phyloP scores from a whole-genome alignment of 2,797 vertebrate species.

The Myioborus miniatus region DNA sequence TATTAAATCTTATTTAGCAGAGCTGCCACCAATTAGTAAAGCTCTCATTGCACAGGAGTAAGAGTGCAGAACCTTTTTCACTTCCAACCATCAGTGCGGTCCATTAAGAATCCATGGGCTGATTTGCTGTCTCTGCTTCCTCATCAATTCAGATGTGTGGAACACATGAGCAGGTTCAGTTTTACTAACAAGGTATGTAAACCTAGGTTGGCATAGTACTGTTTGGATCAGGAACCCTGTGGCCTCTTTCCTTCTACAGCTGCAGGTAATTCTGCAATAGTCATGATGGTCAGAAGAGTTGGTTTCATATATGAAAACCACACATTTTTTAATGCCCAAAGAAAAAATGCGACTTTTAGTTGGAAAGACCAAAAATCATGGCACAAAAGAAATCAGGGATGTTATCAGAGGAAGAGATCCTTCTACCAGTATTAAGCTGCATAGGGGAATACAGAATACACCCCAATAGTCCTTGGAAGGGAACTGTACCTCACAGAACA shows the following conservation, averaged over 20 bases:
- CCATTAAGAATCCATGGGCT: background rate
- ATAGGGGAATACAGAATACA: background rate
- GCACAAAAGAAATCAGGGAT: background rate
- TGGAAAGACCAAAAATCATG: background rate
- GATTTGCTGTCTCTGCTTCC: background rate
- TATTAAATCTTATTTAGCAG: slow-evolving; percentile 20
- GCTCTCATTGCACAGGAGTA: background rate
- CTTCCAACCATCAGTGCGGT: background rate
- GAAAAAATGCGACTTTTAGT: background rate
- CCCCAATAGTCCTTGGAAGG: too few species aligned
- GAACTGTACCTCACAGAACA: background rate
- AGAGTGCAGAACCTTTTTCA: background rate
- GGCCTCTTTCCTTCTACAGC: background rate
- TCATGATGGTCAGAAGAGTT: background rate
- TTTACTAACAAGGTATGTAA: background rate
- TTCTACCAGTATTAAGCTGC: background rate
- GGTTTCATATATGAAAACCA: background rate
- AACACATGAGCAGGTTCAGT: background rate
- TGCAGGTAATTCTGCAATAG: background rate
- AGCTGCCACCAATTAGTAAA: background rate
- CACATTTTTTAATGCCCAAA: background rate
- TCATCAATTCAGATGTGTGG: background rate
- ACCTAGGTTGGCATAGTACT: background rate
- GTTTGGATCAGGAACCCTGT: background rate
- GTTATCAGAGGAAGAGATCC: background rate